These are phyloP conservation scores for Sylvia borin DNA, from an alignment of 2,797 vertebrate genomes.

Conservation along the genomic window DNA sequence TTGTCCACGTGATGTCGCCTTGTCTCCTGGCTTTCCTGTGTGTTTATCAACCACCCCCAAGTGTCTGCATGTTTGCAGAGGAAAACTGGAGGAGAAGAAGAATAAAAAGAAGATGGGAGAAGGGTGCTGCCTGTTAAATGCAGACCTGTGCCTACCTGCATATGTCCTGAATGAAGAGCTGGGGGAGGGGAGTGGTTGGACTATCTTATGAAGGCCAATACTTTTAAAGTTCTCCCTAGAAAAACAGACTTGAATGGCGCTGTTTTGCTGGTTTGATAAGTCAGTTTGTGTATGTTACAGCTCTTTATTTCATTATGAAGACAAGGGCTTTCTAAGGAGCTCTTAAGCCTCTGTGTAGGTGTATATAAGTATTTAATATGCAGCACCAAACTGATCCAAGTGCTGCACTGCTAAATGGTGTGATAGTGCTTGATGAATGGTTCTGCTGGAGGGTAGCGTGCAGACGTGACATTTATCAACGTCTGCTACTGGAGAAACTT, in stretches of 20 bases:
- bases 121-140: not conserved
- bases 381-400: not conserved
- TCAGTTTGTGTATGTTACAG: not conserved
- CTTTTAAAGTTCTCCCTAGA: not conserved
- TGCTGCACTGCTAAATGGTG: not conserved
- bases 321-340: not conserved
- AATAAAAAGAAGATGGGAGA: not conserved
- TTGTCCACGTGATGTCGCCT: not conserved
- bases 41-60: not conserved
- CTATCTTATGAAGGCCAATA: not conserved
- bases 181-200: accelerated
- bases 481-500: not conserved
- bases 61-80: not conserved
- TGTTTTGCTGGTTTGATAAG: not conserved
- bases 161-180: not conserved
- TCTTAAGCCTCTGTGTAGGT: not conserved
- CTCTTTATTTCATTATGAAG: not conserved
- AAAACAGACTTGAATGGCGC: not conserved
- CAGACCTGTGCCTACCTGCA: not conserved
- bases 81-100: not conserved
- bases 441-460: not conserved
- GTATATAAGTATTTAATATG: not conserved
- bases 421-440: not conserved
- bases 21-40: not conserved
- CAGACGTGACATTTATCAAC: not conserved